phyloP scores from a whole-genome alignment of 2,888 invertebrate species.

The Drosophila multiciliata region DNA sequence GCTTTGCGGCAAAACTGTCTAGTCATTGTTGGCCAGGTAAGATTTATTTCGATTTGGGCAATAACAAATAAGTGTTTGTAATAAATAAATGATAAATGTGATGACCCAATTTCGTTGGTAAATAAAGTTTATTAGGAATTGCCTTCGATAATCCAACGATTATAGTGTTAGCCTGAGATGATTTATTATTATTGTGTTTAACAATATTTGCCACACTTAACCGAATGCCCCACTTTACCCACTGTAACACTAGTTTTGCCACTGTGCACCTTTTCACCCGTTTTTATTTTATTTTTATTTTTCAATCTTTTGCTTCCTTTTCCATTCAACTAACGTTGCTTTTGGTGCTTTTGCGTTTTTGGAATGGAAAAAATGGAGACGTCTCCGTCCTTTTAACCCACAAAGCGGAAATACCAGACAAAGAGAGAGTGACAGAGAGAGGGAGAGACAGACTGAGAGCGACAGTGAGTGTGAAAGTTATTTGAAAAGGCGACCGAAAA shows the following conservation, averaged over 20 bases:
- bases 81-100: background rate
- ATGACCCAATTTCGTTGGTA: background rate
- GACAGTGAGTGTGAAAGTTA: background rate
- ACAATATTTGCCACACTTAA: background rate
- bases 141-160: too few species aligned
- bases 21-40: background rate
- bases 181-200: background rate
- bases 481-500: background rate
- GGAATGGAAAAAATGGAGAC: slow-evolving; percentile 72
- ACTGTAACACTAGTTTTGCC: slow-evolving; percentile 30
- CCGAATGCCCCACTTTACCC: slow-evolving; percentile 15
- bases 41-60: background rate
- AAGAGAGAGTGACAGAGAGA: background rate
- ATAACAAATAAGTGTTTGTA: background rate
- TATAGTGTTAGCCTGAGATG: background rate
- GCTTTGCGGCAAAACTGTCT: background rate
- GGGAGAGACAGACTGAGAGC: background rate
- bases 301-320: slow-evolving; percentile 14
- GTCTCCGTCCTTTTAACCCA: slow-evolving; percentile 61
- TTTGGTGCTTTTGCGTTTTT: slow-evolving; percentile 45
- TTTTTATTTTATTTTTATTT: background rate
- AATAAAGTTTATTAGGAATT: background rate
- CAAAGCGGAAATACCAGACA: slow-evolving; percentile 39
- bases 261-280: slow-evolving; percentile 10
- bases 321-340: slow-evolving; percentile 17